A percentile compares a stretch with the other conserved stretches of the same genome.
Conservation (phyloP, 2,113 vertebrate species). For the Stegostoma tigrinum region DNA sequence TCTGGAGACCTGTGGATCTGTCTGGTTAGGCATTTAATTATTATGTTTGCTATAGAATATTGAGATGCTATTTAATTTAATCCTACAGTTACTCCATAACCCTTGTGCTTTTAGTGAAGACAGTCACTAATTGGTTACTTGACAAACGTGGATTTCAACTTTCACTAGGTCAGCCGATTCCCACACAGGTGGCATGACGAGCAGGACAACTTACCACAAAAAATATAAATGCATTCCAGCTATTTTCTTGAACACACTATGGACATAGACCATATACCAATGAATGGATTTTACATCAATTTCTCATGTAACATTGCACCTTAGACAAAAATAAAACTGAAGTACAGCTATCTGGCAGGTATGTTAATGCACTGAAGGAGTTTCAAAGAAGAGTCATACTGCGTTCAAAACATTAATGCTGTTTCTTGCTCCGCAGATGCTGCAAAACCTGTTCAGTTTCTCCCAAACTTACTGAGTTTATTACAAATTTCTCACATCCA, state of each 20-base stretch:
- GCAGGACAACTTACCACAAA: neutral
- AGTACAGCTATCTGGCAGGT: too few species aligned
- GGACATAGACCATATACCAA: neutral
- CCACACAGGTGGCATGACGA: neutral
- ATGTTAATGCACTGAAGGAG: too few species aligned
- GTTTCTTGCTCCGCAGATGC: too few species aligned
- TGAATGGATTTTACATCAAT: neutral
- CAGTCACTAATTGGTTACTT: neutral
- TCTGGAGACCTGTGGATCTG: neutral
- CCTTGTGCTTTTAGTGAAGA: neutral
- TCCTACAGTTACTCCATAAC: neutral
- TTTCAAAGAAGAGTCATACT: too few species aligned
- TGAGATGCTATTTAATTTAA: neutral
- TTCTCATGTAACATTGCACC: neutral
- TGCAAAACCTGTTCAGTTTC: too few species aligned
- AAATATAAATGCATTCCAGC: neutral
- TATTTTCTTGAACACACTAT: neutral
- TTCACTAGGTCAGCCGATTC: neutral
- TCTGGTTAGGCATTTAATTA: neutral
- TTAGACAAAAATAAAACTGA: too few species aligned
- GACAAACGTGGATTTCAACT: neutral
- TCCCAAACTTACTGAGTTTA: too few species aligned
- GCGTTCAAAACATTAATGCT: too few species aligned
- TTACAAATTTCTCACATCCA: too few species aligned
- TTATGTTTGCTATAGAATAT: neutral